These are phyloP conservation scores for Epicauta chinensis DNA, from an alignment of 1,140 invertebrate species.

Conservation along the genomic window DNA sequence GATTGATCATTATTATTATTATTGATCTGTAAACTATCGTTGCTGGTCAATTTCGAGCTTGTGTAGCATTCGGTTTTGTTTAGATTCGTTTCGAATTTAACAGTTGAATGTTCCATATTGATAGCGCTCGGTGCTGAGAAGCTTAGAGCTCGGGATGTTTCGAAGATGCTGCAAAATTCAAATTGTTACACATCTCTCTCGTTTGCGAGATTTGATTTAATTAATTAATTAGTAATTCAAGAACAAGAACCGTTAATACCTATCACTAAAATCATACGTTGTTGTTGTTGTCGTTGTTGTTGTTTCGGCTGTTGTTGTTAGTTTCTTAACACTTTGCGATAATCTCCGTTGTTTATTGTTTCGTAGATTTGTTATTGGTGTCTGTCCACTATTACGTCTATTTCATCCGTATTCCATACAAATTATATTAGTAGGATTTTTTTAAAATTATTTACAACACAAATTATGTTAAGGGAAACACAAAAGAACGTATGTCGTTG, in stretches of 20 bases:
- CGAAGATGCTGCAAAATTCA: constrained; percentile 48
- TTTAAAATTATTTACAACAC: too few species aligned
- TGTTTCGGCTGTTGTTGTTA: not conserved
- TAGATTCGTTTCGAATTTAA: constrained; percentile 55
- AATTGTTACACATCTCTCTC: too few species aligned
- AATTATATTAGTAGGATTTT: not conserved
- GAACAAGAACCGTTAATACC: constrained; percentile 7
- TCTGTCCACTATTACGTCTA: constrained; percentile 21
- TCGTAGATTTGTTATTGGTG: constrained; percentile 11
- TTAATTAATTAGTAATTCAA: too few species aligned
- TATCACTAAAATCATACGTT: not conserved
- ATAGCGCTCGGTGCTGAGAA: constrained; percentile 81
- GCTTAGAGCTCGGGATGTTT: constrained; percentile 64
- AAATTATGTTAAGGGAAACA: too few species aligned
- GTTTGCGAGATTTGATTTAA: too few species aligned
- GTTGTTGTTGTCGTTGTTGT: too few species aligned
- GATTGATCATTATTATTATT: constrained; percentile 4
- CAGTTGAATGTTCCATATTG: constrained; percentile 66
- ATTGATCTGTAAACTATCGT: constrained; percentile 22
- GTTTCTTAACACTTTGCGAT: constrained; percentile 16
- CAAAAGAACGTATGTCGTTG: too few species aligned
- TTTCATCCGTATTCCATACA: constrained; percentile 4
- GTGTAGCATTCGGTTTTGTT: constrained; percentile 20
- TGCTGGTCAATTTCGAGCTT: constrained; percentile 5
- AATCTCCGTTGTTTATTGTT: constrained; percentile 13